phyloP scores from a whole-genome alignment of 2,113 vertebrate species.

The Strix uralensis region DNA sequence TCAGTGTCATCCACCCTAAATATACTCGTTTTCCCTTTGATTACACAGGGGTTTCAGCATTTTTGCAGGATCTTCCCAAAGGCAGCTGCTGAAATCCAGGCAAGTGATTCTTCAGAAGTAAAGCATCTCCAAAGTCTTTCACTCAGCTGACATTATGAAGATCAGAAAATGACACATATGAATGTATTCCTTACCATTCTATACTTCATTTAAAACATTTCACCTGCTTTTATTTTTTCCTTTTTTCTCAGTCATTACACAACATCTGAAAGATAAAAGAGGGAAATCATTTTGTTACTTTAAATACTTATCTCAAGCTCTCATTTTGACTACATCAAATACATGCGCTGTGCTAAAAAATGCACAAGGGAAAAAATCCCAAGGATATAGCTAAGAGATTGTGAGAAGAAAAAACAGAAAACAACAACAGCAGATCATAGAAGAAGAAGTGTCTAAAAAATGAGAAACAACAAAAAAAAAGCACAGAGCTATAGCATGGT shows the following conservation, averaged over 20 bases:
- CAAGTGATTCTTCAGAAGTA: not conserved
- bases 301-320: slow-evolving; percentile 55
- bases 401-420: slow-evolving; percentile 53
- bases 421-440: slow-evolving; percentile 53
- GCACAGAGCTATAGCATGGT: slow-evolving; percentile 53
- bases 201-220: not conserved
- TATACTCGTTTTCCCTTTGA: not conserved
- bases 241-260: slow-evolving; percentile 24
- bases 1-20: not conserved
- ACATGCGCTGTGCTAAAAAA: slow-evolving; percentile 34
- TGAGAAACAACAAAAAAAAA: slow-evolving; percentile 54
- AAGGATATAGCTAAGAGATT: slow-evolving; percentile 38
- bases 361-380: slow-evolving; percentile 59
- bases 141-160: not conserved
- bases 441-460: slow-evolving; percentile 65
- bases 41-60: not conserved
- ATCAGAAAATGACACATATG: not conserved
- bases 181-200: not conserved
- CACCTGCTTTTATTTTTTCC: not conserved
- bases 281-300: slow-evolving; percentile 51
- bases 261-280: slow-evolving; percentile 56
- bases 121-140: not conserved
- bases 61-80: not conserved
- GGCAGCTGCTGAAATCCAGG: not conserved
- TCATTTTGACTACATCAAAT: slow-evolving; percentile 24